A percentile compares a stretch with the other conserved stretches of the same genome.
These are phyloP conservation scores for Physeter macrocephalus DNA, from an alignment of 2,113 vertebrate genomes.

Conservation along the genomic window DNA sequence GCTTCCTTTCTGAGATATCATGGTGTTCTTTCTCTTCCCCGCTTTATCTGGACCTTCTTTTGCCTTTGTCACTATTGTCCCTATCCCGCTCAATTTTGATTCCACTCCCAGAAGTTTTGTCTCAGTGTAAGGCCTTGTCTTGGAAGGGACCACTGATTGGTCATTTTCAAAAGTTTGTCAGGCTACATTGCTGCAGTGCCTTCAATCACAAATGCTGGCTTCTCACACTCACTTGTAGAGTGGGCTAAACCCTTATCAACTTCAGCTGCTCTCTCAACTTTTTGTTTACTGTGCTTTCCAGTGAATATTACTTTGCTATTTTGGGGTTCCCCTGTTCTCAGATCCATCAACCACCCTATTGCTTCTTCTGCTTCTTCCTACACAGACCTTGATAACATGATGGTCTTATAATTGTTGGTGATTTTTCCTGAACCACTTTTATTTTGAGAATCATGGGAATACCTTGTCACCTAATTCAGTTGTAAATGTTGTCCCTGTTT, in stretches of 20 bases:
- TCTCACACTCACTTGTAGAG: not conserved
- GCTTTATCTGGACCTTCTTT: not conserved
- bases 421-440: not conserved
- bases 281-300: not conserved
- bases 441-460: not conserved
- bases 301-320: not conserved
- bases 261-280: not conserved
- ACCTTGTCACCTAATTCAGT: not conserved
- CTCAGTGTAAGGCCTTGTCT: not conserved
- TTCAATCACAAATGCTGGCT: not conserved
- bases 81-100: not conserved
- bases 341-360: not conserved
- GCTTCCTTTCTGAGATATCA: not conserved
- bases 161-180: not conserved
- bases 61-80: not conserved
- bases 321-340: not conserved
- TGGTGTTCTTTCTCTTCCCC: not conserved
- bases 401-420: not conserved
- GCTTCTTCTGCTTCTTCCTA: not conserved
- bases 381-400: not conserved
- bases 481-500: not conserved
- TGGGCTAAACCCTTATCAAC: not conserved
- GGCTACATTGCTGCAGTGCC: not conserved
- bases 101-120: not conserved
- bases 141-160: not conserved